A percentile compares a stretch with the other conserved stretches of the same genome.
These are phyloP conservation scores for Masticophis lateralis DNA, from an alignment of 2,797 vertebrate genomes.

Conservation along the genomic window DNA sequence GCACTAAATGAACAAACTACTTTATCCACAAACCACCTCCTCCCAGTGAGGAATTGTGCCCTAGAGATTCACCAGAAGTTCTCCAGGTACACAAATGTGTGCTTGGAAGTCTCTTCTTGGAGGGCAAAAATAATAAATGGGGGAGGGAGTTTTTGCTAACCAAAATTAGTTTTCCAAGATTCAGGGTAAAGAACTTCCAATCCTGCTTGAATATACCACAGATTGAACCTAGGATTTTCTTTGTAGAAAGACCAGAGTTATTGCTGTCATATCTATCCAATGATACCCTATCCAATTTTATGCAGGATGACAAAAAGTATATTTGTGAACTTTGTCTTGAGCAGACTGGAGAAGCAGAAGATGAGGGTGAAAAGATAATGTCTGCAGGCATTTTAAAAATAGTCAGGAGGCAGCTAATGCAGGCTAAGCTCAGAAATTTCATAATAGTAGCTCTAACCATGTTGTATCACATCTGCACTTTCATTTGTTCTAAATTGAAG, in stretches of 20 bases:
- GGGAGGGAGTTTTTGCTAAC: neutral
- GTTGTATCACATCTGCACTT: too few species aligned
- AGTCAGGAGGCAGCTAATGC: slow-evolving; percentile 1
- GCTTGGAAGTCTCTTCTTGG: neutral
- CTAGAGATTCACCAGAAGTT: neutral
- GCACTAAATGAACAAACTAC: neutral
- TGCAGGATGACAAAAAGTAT: slow-evolving; percentile 11
- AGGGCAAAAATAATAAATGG: neutral
- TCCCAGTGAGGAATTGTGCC: neutral
- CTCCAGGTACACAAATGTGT: neutral
- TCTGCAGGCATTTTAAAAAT: slow-evolving; percentile 20
- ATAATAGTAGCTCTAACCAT: neutral
- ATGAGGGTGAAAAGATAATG: slow-evolving; percentile 5
- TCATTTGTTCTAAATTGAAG: neutral
- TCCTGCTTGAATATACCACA: neutral
- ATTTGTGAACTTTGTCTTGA: slow-evolving; percentile 1
- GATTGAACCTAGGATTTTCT: neutral
- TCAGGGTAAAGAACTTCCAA: too few species aligned
- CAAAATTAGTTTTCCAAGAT: neutral
- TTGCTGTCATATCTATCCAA: slow-evolving; percentile 4
- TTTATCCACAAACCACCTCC: neutral
- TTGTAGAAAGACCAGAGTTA: neutral
- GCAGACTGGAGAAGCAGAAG: slow-evolving; percentile 2
- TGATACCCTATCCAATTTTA: neutral
- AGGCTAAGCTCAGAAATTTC: neutral